Base-by-base conservation (phyloP, 2,888 invertebrate species). In the Andrena chrysosceles region DNA sequence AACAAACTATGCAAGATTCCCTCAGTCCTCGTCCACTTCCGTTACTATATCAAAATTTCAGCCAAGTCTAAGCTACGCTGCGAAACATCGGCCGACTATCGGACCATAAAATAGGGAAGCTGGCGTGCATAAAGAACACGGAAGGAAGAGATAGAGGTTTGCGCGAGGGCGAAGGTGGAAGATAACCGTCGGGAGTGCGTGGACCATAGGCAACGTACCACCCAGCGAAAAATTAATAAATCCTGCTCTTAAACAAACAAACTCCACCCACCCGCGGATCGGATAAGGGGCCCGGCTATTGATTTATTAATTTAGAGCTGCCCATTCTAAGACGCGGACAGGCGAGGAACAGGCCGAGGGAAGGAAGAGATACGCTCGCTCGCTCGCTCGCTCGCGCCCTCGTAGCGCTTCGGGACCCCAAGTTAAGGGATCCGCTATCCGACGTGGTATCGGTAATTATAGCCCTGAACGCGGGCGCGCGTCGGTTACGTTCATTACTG, bases 221-320 rank as follows among this genome's bases (percentile, higher is more conserved):
- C 93, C 93, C 93, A 93, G 91, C 90, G 88, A 91, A 93, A 93
- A 93, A 93, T 93, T 93, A 93, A 93, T 93, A 93, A 93, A 93
- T 92, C 93, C 92, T 91, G 92, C 92, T 92, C 92, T 93, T 93
- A 93, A 93, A 93, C 93, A 93, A 93, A 93, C 93, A 93, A 93
- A 92, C 93, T 93, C 93, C 93, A 93, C 93, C 93, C 91, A 93
- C 91, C 63, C 90, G 90, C 89, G 89, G 92, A 93, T 93, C 93
- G 93, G 93, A 93, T 93, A 93, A 93, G 93, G 88, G 83, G 88
- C 77, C 85, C 86, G 90, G 89, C 88, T 90, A 93, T 93, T 93
- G 93, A 93, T 93, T 93, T 93, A 93, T 93, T 93, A 93, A 93
- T 93, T 93, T 93, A 93, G 93, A 93, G 93, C 93, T 93, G 93